These are phyloP conservation scores for Hippocampus abdominalis DNA, from an alignment of 2,113 vertebrate species.

Conservation along the genomic window DNA sequence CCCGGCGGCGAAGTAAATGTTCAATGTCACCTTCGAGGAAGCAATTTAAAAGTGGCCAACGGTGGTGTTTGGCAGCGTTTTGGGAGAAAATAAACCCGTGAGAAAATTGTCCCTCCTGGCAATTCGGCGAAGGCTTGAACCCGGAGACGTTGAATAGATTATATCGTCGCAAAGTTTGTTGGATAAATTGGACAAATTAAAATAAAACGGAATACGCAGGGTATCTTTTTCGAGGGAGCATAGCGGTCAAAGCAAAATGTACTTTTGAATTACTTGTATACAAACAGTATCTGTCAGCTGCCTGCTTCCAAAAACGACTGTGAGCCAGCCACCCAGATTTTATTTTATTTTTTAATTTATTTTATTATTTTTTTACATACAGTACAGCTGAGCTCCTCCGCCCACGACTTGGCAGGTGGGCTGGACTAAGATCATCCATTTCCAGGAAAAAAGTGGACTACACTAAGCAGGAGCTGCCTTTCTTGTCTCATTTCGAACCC, in stretches of 20 bases:
- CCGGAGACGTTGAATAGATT: constrained; percentile 31
- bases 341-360: too few relatives aligned
- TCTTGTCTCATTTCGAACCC: too few relatives aligned
- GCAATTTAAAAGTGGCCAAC: constrained; percentile 28
- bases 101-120: constrained; percentile 26
- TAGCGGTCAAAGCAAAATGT: neutral
- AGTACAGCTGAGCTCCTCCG: too few relatives aligned
- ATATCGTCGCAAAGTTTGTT: constrained; percentile 24
- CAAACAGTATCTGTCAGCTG: too few relatives aligned
- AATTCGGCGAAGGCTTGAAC: constrained; percentile 31
- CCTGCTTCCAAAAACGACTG: neutral
- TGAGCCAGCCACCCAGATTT: neutral
- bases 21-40: constrained; percentile 31
- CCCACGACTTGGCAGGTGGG: neutral
- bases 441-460: neutral
- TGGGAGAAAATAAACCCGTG: constrained; percentile 29
- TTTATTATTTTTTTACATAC: too few relatives aligned
- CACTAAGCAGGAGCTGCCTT: too few relatives aligned
- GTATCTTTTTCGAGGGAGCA: neutral
- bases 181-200: constrained; percentile 24
- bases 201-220: neutral
- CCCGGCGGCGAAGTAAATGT: constrained; percentile 21
- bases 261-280: neutral
- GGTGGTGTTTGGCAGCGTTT: constrained; percentile 28
- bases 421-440: neutral